phyloP scores from a whole-genome alignment of 2,797 vertebrate genomes.

The Champsocephalus esox region DNA sequence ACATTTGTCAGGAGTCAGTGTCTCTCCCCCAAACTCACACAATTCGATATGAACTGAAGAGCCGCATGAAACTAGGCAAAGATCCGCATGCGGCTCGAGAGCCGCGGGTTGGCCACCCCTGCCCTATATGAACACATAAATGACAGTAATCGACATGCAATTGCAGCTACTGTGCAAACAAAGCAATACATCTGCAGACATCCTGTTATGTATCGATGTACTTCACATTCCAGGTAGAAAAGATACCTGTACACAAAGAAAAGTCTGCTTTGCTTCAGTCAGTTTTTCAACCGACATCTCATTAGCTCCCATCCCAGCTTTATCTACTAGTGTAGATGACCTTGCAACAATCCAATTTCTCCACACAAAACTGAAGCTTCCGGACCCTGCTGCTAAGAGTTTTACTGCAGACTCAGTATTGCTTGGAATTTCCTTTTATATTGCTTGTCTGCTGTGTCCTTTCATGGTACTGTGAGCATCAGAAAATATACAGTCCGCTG shows the following conservation, averaged over 20 bases:
- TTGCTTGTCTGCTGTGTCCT: constrained; percentile 27
- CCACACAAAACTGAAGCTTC: constrained; percentile 18
- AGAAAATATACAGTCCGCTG: constrained; percentile 40
- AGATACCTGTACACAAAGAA: neutral
- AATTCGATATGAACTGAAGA: no score
- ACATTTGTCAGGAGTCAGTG: no score
- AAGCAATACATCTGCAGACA: neutral
- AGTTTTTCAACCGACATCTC: constrained; percentile 24
- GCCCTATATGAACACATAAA: neutral
- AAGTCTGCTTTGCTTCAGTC: constrained; percentile 2
- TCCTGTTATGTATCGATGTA: neutral
- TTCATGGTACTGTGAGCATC: constrained; percentile 37
- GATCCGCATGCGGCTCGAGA: no score
- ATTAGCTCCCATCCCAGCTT: constrained; percentile 29
- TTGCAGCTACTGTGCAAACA: neutral
- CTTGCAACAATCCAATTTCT: constrained; percentile 25
- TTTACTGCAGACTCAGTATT: constrained; percentile 26
- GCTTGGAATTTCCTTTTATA: constrained; percentile 37
- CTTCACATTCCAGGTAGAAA: neutral
- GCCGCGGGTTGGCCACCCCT: no score
- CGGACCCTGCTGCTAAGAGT: constrained; percentile 35
- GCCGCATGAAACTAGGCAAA: no score
- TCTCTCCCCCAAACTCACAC: no score
- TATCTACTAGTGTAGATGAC: constrained; percentile 19
- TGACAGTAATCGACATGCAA: neutral